These are phyloP conservation scores for Phenganax marumi DNA, from an alignment of 92 coral and sea anemone species.

Conservation along the genomic window DNA sequence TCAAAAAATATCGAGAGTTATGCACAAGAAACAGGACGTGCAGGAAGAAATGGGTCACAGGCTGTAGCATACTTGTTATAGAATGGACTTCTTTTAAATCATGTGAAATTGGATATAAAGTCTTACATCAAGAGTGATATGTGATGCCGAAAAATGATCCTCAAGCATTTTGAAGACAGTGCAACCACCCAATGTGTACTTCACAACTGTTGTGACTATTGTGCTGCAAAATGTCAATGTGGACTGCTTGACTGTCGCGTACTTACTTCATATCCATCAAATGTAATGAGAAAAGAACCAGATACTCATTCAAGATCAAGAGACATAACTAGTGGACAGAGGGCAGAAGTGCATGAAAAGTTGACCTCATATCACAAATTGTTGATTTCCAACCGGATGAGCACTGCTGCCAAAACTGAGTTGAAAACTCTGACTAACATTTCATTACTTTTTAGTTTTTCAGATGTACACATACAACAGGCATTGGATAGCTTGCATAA, in stretches of 20 bases:
- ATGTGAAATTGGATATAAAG: not conserved
- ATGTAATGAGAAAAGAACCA: conserved; percentile 34
- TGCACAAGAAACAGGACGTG: conserved; percentile 15
- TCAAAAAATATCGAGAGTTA: conserved; percentile 3
- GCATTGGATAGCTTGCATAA: conserved; percentile 51
- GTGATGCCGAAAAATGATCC: not conserved
- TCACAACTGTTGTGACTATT: conserved; percentile 58
- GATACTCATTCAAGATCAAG: conserved; percentile 24
- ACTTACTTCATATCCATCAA: conserved; percentile 47
- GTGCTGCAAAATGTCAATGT: conserved; percentile 60
- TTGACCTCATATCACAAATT: too few relatives aligned
- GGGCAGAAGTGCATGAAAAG: too few relatives aligned
- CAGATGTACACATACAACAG: conserved; percentile 40
- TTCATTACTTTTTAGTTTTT: too few relatives aligned
- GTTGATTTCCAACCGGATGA: too few relatives aligned
- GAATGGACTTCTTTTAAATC: conserved; percentile 22
- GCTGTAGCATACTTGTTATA: conserved; percentile 7
- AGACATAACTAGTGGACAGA: conserved; percentile 25
- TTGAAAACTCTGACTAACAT: too few relatives aligned
- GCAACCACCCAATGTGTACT: not conserved
- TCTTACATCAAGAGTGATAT: not conserved
- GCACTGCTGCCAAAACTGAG: too few relatives aligned
- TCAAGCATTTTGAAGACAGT: not conserved
- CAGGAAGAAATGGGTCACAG: conserved; percentile 19
- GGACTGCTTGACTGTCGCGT: conserved; percentile 53